phyloP scores from a whole-genome alignment of 1,140 invertebrate species.

The Lepidurus couesii region DNA sequence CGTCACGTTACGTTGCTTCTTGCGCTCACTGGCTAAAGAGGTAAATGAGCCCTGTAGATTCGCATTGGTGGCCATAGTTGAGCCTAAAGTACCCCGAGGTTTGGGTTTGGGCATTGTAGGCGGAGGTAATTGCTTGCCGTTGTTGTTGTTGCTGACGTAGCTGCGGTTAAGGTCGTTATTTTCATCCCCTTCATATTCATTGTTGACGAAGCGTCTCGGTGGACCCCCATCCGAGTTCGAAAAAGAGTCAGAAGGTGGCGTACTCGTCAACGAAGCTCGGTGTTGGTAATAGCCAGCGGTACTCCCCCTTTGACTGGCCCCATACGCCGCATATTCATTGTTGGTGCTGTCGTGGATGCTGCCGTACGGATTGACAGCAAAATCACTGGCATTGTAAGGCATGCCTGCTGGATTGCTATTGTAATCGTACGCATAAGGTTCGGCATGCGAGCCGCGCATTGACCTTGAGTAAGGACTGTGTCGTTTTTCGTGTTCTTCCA shows the following conservation, averaged over 20 bases:
- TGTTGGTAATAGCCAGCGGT: neutral
- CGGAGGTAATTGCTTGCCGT: slow-evolving; percentile 20
- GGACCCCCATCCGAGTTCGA: slow-evolving; percentile 20
- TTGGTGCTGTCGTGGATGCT: slow-evolving; percentile 29
- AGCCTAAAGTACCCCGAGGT: slow-evolving; percentile 9
- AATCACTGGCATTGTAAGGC: slow-evolving; percentile 25
- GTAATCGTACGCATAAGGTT: slow-evolving; percentile 26
- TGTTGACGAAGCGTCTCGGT: neutral
- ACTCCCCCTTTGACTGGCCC: neutral
- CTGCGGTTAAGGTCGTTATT: slow-evolving; percentile 15
- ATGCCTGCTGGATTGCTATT: slow-evolving; percentile 16
- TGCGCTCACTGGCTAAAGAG: slow-evolving; percentile 34
- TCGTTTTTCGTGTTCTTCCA: slow-evolving; percentile 55
- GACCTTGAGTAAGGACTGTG: slow-evolving; percentile 46
- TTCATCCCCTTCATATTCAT: slow-evolving; percentile 28
- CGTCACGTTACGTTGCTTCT: slow-evolving; percentile 33
- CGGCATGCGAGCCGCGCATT: slow-evolving; percentile 12
- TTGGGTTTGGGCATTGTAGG: slow-evolving; percentile 34
- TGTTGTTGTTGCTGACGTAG: slow-evolving; percentile 26
- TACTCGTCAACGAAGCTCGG: neutral
- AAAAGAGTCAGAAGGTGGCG: slow-evolving; percentile 28
- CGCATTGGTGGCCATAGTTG: slow-evolving; percentile 21
- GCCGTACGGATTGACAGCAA: slow-evolving; percentile 12
- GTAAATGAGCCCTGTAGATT: slow-evolving; percentile 33
- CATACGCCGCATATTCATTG: slow-evolving; percentile 22